Base-by-base conservation (phyloP, 1,140 invertebrate species). In the Vanessa tameamea region DNA sequence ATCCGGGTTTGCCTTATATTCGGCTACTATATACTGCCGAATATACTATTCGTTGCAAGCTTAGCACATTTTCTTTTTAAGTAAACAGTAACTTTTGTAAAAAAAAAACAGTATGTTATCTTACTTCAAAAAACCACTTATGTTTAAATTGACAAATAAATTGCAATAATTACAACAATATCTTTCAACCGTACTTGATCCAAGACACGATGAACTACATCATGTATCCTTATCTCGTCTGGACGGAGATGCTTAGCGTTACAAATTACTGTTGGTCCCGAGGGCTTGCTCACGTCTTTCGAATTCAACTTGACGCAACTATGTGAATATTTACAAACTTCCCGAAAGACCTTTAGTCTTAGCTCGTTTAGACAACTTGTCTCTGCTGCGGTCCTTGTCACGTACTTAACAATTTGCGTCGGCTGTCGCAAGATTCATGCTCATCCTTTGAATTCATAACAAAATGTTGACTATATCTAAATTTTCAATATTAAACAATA, bases 241-340 rank as follows among this genome's bases (percentile, higher is more conserved):
- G 80, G 76, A 78, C 72, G n/a, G 50, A 53, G 50, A 53, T 66
- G 64, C 37, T 53, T 37, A 77, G 75, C 75, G 75, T 81, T 78
- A 85, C 80, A 85, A 83, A 82, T 85, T 75, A 73, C 74, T 72
- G 51, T 55, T 23, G 53, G 55, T 70, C 77, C 78, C 73, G 9
- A 26, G 67, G 72, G 79, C 51, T 64, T 64, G 57, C 75, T 84
- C 85, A 88, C 83, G 82, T 85, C 77, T 81, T 77, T 64, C 70
- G 75, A 77, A 82, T 81, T 76, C 75, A 79, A 86, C 71, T 85
- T 81, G 79, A 84, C 70, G 73, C 70, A 87, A 87, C 83, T 87
- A 86, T 86, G 81, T 86, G 83, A 86, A 87, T 89, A 88, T 87
- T 87, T 87, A 87, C 79, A 75, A 85, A 84, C 69, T 79, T 77